Evolutionary conservation across 2,888 invertebrate genomes (phyloP).

Genomic region (Mantis religiosa): DNA sequence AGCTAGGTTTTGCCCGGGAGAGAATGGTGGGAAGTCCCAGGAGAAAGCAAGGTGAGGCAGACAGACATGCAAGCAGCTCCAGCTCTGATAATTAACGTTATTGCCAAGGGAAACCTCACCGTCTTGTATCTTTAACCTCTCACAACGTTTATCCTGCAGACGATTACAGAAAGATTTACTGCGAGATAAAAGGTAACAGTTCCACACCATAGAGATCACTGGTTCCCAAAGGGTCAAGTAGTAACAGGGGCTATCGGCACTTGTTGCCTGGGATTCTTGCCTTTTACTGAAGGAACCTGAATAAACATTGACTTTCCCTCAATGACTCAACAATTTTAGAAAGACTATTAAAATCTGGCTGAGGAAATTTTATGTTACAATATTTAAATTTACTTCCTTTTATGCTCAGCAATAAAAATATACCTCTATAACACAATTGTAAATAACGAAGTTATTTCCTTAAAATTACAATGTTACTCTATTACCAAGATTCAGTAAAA

Average conservation of each 20-base stretch:
- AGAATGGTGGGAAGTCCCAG: background rate
- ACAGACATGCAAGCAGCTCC: constrained; percentile 11
- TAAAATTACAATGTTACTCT: too few relatives aligned
- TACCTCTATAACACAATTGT: too few relatives aligned
- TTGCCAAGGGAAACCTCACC: background rate
- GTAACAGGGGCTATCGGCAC: background rate
- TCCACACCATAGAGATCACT: background rate
- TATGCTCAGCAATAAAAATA: too few relatives aligned
- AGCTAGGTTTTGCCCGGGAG: background rate
- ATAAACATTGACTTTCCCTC: too few relatives aligned
- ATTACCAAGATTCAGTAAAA: too few relatives aligned
- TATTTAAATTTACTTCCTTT: too few relatives aligned
- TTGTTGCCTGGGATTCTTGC: background rate
- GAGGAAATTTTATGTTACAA: too few relatives aligned
- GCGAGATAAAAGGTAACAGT: background rate
- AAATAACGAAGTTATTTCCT: too few relatives aligned
- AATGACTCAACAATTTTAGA: too few relatives aligned
- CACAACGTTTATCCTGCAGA: background rate
- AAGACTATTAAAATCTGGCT: too few relatives aligned
- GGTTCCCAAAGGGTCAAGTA: background rate
- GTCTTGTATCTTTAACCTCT: background rate
- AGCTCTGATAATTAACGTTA: constrained; percentile 17
- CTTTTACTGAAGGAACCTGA: background rate
- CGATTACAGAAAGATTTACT: background rate
- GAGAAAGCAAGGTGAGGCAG: background rate